Conservation (phyloP, 2,888 invertebrate species). For the Sinohyriopsis cumingii region DNA sequence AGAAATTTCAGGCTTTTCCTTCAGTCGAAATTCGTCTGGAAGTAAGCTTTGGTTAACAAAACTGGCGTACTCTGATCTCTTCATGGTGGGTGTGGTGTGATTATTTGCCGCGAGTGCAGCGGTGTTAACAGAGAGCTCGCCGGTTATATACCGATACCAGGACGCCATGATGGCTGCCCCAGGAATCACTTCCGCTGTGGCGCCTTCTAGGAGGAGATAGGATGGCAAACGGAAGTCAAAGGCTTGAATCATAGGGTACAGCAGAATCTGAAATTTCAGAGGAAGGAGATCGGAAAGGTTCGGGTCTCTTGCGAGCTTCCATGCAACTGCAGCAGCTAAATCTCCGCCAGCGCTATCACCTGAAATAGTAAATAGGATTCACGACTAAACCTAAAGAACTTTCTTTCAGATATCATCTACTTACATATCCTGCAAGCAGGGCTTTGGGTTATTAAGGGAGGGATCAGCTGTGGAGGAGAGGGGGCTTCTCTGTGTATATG, state of each 20-base stretch:
- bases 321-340: constrained; percentile 18
- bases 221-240: constrained; percentile 60
- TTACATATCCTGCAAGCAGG: background rate
- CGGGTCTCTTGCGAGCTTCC: constrained; percentile 3
- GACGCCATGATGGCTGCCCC: constrained; percentile 13
- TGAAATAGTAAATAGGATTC: background rate
- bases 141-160: constrained; percentile 23
- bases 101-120: constrained; percentile 22
- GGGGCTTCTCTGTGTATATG: too few species aligned
- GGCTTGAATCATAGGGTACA: constrained; percentile 67
- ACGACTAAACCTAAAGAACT: background rate
- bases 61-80: constrained; percentile 23
- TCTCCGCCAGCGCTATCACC: constrained; percentile 25
- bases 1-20: background rate
- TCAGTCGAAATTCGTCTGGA: constrained; percentile 9
- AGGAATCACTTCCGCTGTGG: constrained; percentile 8
- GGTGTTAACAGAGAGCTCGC: constrained; percentile 1
- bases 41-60: constrained; percentile 18
- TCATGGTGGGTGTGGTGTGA: constrained; percentile 30
- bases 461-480: too few species aligned
- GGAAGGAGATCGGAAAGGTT: constrained; percentile 4
- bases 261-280: constrained; percentile 32
- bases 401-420: background rate
- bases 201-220: constrained; percentile 18
- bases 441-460: too few species aligned